Conservation (phyloP, 2,797 vertebrate species). For the Lindbergichthys nudifrons region DNA sequence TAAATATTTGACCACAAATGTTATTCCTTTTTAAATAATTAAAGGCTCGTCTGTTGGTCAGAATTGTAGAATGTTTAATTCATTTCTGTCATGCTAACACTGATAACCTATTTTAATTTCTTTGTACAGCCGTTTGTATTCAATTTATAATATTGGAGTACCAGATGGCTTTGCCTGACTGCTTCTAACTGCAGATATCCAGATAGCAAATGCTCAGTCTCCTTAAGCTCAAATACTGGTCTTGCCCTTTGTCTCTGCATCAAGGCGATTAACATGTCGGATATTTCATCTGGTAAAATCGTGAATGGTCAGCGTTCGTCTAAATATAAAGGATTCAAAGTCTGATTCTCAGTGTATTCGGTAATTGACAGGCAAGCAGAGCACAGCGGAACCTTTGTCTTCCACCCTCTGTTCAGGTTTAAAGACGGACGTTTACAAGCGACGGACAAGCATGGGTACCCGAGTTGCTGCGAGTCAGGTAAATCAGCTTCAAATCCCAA, state of each 20-base stretch:
- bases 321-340: not conserved
- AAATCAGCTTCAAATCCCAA: not conserved
- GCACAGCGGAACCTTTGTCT: constrained; percentile 67
- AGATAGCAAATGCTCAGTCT: not conserved
- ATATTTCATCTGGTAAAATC: not conserved
- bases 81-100: not conserved
- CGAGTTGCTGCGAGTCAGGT: constrained; percentile 55
- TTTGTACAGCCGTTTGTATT: not conserved
- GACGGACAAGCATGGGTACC: constrained; percentile 73
- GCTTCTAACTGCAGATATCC: not conserved
- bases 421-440: constrained; percentile 40
- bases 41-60: not conserved
- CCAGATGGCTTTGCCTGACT: not conserved
- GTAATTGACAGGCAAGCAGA: not conserved
- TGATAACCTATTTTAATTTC: not conserved
- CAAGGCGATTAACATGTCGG: not conserved
- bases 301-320: not conserved
- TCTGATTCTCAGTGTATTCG: fast-evolving
- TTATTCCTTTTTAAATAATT: not conserved
- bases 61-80: not conserved
- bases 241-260: too few relatives aligned
- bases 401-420: fast-evolving
- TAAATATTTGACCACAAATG: constrained; percentile 71
- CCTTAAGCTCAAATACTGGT: too few relatives aligned
- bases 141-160: not conserved